Percentiles rank a stretch among this genome's conserved stretches.
Evolutionary conservation across 2,888 invertebrate species (phyloP).

Genomic region (Octonoba sinensis): DNA sequence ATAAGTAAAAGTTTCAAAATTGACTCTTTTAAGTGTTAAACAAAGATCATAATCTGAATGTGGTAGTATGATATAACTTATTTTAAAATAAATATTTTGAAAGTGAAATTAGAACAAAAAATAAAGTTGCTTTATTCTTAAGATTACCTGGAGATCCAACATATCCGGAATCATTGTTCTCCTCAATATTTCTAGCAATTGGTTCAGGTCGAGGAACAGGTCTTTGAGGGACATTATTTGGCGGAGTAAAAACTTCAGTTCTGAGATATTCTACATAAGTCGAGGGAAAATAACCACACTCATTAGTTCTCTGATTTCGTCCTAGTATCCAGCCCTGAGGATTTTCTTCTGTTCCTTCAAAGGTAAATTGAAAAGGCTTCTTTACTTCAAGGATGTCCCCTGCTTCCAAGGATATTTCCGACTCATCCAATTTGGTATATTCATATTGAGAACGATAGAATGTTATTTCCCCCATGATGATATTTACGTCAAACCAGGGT

Average conservation of each 20-base stretch:
- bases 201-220: slow-evolving; percentile 63
- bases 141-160: slow-evolving; percentile 64
- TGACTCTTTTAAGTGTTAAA: too few species aligned
- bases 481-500: background rate
- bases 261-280: slow-evolving; percentile 66
- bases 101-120: background rate
- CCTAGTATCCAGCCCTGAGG: slow-evolving; percentile 72
- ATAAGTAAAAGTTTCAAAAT: too few species aligned
- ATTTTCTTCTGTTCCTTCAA: slow-evolving; percentile 67
- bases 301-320: slow-evolving; percentile 72
- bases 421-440: slow-evolving; percentile 60
- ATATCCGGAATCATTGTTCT: slow-evolving; percentile 67
- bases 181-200: slow-evolving; percentile 69
- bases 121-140: background rate
- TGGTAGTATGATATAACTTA: too few species aligned
- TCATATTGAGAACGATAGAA: slow-evolving; percentile 65
- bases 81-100: background rate
- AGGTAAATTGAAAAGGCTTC: slow-evolving; percentile 67
- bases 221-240: slow-evolving; percentile 57
- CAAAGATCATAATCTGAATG: too few species aligned
- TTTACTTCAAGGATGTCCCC: slow-evolving; percentile 73
- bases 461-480: slow-evolving; percentile 64
- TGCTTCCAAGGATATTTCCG: slow-evolving; percentile 69
- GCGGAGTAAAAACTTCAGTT: slow-evolving; percentile 49
- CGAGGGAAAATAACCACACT: slow-evolving; percentile 73